Evolutionary conservation across 2,888 invertebrate genomes (phyloP), one percentile per base, ranked within the genome.

Genomic region (Marasmarcha lunaedactyla): DNA sequence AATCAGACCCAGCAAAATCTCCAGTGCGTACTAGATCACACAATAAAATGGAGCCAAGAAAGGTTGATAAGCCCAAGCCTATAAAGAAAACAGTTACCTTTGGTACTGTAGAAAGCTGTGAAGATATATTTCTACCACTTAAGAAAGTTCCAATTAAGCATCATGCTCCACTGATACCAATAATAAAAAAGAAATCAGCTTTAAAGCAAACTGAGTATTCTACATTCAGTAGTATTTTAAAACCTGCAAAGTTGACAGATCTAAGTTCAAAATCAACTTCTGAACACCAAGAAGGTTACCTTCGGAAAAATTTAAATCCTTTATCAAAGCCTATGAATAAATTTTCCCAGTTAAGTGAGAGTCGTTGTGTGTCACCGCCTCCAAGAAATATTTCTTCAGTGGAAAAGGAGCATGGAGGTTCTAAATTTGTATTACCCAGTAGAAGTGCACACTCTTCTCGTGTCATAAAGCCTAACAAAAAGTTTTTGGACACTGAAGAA

Each of bases 381-480:
- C 79, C 78, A 27, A 67, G 76, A 48, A 77, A 66, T 48, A 44
- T 58, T 37, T 83, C 83, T 44, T 74, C 76, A 27, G 48, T 70
- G 11, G 77, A 81, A 30, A 77, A 68, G 52, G 78, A 79, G 30
- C 61, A 50, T 51, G 58, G 55, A 9, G 55, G 49, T 44, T 54
- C 62, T 20, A 90, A 89, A 64, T 93, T 93, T 81, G 88, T 92
- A 25, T 72, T 94, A 45, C 94, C 94, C 12, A 87, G 90, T 36
- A 87, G 92, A 54, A 94, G 94, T 81, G 91, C 88, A 11, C 91
- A 94, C 65, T 94, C 94, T 33, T 93, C 93, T 3, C 86, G 95
- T 49, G 91, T 93, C 34, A 94, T 94, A 39, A 95, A 93, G 65
- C 94, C 95, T 33, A 94, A 93, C 59, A 95, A 94, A 71, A 87